phyloP scores from a whole-genome alignment of 2,797 vertebrate species.

The Bovichtus diacanthus region DNA sequence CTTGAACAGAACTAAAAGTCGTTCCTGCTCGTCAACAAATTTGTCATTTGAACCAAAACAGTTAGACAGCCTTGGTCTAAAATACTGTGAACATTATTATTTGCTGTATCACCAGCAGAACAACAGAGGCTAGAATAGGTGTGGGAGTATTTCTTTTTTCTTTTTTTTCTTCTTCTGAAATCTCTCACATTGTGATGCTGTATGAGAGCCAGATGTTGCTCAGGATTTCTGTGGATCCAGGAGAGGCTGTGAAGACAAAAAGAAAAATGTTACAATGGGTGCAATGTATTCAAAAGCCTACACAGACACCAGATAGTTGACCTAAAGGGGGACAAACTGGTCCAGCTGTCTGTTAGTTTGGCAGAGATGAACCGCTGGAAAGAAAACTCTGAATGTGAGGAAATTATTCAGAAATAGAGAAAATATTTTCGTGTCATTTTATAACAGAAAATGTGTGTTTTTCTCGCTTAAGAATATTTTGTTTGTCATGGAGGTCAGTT shows the following conservation, averaged over 20 bases:
- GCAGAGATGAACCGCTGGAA: constrained; percentile 7
- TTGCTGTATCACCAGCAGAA: constrained; percentile 15
- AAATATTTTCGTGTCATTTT: constrained; percentile 8
- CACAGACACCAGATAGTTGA: constrained; percentile 39
- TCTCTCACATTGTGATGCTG: constrained; percentile 27
- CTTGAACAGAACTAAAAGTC: neutral
- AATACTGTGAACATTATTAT: constrained; percentile 16
- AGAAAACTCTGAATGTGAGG: constrained; percentile 8
- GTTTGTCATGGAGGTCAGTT: neutral
- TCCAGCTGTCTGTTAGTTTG: constrained; percentile 32
- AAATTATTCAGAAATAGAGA: neutral
- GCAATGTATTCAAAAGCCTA: constrained; percentile 34
- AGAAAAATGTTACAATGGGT: constrained; percentile 15
- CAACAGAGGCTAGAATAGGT: constrained; percentile 33
- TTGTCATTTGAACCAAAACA: constrained; percentile 6
- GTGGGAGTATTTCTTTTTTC: constrained; percentile 44
- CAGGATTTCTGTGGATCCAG: constrained; percentile 18
- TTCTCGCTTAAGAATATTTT: neutral
- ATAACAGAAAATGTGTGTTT: neutral
- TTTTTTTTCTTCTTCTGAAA: constrained; percentile 11
- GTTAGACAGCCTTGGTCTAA: constrained; percentile 14
- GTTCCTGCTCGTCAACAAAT: neutral
- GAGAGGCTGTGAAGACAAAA: constrained; percentile 18
- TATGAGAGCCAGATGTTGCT: constrained; percentile 59
- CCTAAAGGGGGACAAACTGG: constrained; percentile 36